phyloP scores from a whole-genome alignment of 2,888 invertebrate species.

The Tiliacea citrago region DNA sequence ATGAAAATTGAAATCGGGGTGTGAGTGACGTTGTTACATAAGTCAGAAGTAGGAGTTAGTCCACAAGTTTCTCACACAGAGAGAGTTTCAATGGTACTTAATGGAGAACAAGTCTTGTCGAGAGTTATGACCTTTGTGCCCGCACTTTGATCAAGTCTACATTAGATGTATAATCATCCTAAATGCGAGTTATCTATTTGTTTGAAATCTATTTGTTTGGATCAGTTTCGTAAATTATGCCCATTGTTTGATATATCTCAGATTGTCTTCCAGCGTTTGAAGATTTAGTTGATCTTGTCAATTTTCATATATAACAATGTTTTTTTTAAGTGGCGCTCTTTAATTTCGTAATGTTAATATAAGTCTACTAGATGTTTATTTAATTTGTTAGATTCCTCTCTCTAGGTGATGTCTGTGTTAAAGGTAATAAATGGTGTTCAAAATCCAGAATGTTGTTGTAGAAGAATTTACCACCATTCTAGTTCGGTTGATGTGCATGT shows the following conservation, averaged over 20 bases:
- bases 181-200: constrained; percentile 36
- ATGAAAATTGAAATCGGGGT: constrained; percentile 19
- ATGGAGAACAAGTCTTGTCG: constrained; percentile 68
- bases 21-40: constrained; percentile 55
- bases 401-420: constrained; percentile 76
- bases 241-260: constrained; percentile 28
- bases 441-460: constrained; percentile 72
- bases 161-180: constrained; percentile 42
- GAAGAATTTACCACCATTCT: constrained; percentile 67
- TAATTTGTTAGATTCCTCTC: constrained; percentile 73
- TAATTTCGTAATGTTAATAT: constrained; percentile 47
- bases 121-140: constrained; percentile 72
- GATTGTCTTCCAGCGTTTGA: constrained; percentile 19
- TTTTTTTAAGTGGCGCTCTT: constrained; percentile 68
- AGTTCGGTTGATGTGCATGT: constrained; percentile 79
- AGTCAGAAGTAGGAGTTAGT: constrained; percentile 58
- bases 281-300: background rate
- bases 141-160: constrained; percentile 61
- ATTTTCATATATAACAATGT: background rate
- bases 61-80: constrained; percentile 56
- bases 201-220: constrained; percentile 42
- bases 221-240: constrained; percentile 38
- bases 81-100: constrained; percentile 74
- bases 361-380: constrained; percentile 64
- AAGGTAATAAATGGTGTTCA: constrained; percentile 73